Evolutionary conservation across 2,797 vertebrate species (phyloP), one percentile per base, ranked within the genome.

Genomic region (Pseudomugil gertrudae): DNA sequence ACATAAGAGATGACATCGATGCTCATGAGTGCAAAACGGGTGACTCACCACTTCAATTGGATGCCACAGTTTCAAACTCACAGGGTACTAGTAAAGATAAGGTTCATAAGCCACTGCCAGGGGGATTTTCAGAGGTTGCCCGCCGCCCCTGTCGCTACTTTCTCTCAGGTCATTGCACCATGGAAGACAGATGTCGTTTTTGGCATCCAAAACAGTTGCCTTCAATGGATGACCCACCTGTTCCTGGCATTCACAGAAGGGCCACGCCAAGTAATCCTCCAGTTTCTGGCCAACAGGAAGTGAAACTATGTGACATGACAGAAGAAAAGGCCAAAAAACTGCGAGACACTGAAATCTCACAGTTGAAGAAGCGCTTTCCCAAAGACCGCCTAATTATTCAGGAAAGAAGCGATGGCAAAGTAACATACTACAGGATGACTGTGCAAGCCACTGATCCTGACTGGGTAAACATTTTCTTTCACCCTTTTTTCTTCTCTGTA

Each of bases 111-210:
- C 35, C 30, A 7, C 21, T 47, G 19, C 45, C 40, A 79, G 32
- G 55, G 57, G 29, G 43, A 26, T 59, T 55, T 36, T 59, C 74
- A 7, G 62, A 55, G 1, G 33, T 73, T 1, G n/a, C 17, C 6
- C 80, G 70, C 9, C 92, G 86, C 15, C 79, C 91, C 5, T 95
- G 95, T 57, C 93, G 93, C 30, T 95, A 94, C 83, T 95, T 94
- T 57, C 74, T 95, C 4, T 91, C 93, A n/a, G 95, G 95, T 29
- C 90, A 90, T 84, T 95, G 95, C 66, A 69, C 86, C 17, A 94
- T 95, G 94, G 95, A 95, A 45, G 90, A 92, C 38, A 79, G 89
- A 40, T 95, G 95, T 75, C 94, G 92, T 38, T 95, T 94, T 77
- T 94, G 88, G 91, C 95, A 95, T 77, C 95, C 94, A 2, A 73